Evolutionary conservation across 2,113 vertebrate genomes (phyloP), one percentile per base, ranked within the genome.

Genomic region (Platichthys flesus): DNA sequence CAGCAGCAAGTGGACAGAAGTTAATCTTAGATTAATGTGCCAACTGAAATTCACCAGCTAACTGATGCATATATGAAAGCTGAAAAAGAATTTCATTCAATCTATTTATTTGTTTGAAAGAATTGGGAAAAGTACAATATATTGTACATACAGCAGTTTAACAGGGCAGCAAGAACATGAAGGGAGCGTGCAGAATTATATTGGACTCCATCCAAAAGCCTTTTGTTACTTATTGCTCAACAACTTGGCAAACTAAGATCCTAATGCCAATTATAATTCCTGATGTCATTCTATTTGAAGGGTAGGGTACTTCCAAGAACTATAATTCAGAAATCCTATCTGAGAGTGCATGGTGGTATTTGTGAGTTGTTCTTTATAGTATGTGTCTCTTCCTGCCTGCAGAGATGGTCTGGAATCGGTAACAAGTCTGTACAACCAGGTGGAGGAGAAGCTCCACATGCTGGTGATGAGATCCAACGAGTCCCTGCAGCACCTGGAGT

Each of bases 391-490:
- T 8, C 58, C 4, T 70, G 18, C 9, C 26, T 63, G 1, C 84
- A 98, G 97, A 89, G 89, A 92, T 10, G 91, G 92, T 45, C 81
- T 98, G 89, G 95, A 95, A 14, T 76, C 78, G 0, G 95, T 95
- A 0, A 88, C 95, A 0, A 71, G 77, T 35, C 91, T 97, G 40
- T 99, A 99, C 52, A 95, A 94, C 71, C 95, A 93, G 26, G 91
- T 98, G 85, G 97, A 98, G 14, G 97, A 97, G 79, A 94, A 94
- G 51, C 95, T 99, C 2, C 97, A 99, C 15, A 81, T 82, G 16
- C 88, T 99, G 59, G 98, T 98, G 88, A 96, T 95, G 37, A 93
- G 88, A 0, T 99, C 98, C 69, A 99, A 98, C 64, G 84, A 95
- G 76, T 94, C 95, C 23, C 93, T 97, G 81, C 93, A 95, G 79